A percentile compares a stretch with the other conserved stretches of the same genome.
phyloP scores from a whole-genome alignment of 2,888 invertebrate species.

The Baccha elongata region DNA sequence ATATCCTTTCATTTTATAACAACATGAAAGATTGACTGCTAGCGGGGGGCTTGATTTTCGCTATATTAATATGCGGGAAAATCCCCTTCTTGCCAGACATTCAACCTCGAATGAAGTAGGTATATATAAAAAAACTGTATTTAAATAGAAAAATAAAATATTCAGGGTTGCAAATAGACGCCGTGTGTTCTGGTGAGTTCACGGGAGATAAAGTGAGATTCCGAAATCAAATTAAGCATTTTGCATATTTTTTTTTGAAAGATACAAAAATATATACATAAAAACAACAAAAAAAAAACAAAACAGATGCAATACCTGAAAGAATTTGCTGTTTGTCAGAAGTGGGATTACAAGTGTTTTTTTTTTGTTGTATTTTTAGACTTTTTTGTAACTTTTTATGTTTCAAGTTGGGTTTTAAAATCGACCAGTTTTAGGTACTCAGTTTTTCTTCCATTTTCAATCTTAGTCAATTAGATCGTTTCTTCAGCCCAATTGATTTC shows the following conservation, averaged over 20 bases:
- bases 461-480: too few relatives aligned
- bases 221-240: slow-evolving; percentile 35
- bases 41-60: slow-evolving; percentile 44
- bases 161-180: background rate
- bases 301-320: slow-evolving; percentile 18
- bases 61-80: slow-evolving; percentile 2
- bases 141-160: slow-evolving; percentile 47
- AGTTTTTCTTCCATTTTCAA: too few relatives aligned
- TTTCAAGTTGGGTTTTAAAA: too few relatives aligned
- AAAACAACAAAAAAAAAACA: slow-evolving; percentile 34
- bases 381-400: too few relatives aligned
- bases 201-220: background rate
- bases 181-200: background rate
- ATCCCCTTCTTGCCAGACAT: slow-evolving; percentile 39
- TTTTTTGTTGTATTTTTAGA: background rate
- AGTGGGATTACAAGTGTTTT: background rate
- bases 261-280: too few relatives aligned
- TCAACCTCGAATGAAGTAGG: slow-evolving; percentile 26
- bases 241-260: slow-evolving; percentile 23
- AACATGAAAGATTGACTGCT: slow-evolving; percentile 61
- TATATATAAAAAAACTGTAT: slow-evolving; percentile 11
- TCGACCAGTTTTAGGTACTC: too few relatives aligned
- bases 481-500: too few relatives aligned
- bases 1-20: slow-evolving; percentile 67
- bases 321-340: background rate